These are phyloP conservation scores for Sylvicola fuscatus DNA, from an alignment of 2,888 invertebrate genomes.

Conservation along the genomic window DNA sequence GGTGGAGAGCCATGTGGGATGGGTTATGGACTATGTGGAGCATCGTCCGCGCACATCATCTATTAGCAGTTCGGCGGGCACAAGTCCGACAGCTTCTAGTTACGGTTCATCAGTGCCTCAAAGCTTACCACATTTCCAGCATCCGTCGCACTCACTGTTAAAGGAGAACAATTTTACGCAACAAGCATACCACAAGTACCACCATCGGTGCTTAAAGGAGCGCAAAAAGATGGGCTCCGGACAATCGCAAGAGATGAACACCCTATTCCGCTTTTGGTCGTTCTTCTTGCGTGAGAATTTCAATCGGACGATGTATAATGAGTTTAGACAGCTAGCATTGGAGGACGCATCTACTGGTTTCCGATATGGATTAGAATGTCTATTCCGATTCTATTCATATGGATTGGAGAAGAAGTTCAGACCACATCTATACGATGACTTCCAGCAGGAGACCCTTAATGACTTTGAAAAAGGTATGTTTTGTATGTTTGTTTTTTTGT, in stretches of 20 bases:
- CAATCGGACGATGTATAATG: conserved; percentile 94
- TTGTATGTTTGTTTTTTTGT: not conserved
- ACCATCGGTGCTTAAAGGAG: conserved; percentile 74
- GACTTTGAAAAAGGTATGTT: conserved; percentile 69
- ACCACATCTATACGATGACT: conserved; percentile 87
- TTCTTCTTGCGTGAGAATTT: conserved; percentile 97
- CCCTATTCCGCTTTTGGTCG: conserved; percentile 98
- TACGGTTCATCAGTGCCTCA: conserved; percentile 62
- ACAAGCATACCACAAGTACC: conserved; percentile 92
- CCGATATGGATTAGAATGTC: conserved; percentile 67
- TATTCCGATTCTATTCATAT: conserved; percentile 95
- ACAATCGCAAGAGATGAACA: conserved; percentile 98
- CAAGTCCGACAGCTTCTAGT: conserved; percentile 52
- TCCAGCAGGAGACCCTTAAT: conserved; percentile 76
- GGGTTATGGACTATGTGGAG: conserved; percentile 87
- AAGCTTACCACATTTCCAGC: conserved; percentile 78
- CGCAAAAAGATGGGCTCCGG: conserved; percentile 84
- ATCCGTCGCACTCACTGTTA: conserved; percentile 86
- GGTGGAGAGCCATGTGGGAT: conserved; percentile 87
- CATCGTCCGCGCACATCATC: conserved; percentile 62
- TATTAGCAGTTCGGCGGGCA: conserved; percentile 61
- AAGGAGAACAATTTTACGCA: conserved; percentile 96
- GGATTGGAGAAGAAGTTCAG: conserved; percentile 92
- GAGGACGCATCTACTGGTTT: conserved; percentile 85
- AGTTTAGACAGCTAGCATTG: conserved; percentile 74